Conservation (phyloP, 2,888 invertebrate species). For the Muscina levida region DNA sequence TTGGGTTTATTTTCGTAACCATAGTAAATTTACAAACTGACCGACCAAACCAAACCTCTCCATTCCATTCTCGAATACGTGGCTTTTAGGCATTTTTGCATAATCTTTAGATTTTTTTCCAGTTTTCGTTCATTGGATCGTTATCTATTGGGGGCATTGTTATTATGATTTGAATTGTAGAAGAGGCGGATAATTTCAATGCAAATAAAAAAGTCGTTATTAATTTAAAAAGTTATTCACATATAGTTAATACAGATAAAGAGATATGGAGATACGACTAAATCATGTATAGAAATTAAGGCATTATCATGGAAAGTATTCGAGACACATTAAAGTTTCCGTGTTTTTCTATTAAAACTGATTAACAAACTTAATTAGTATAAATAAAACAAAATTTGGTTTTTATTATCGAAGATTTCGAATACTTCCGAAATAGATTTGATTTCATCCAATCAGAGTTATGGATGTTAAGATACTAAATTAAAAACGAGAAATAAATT, state of each 20-base stretch:
- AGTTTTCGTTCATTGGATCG: not conserved
- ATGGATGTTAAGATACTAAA: no score
- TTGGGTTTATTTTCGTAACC: conserved; percentile 3
- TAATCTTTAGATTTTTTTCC: conserved; percentile 34
- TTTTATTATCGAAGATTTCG: no score
- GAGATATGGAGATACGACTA: not conserved
- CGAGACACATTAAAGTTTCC: not conserved
- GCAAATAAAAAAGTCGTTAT: conserved; percentile 8
- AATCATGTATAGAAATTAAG: conserved; percentile 28
- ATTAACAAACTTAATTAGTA: conserved; percentile 5
- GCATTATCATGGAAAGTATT: not conserved
- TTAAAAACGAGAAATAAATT: no score
- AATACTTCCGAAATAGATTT: no score
- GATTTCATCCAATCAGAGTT: no score
- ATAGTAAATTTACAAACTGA: not conserved
- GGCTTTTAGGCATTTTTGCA: conserved; percentile 30
- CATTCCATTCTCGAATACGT: conserved; percentile 8
- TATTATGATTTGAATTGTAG: no score
- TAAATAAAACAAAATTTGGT: no score
- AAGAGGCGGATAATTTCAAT: no score
- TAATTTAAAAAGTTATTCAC: conserved; percentile 33
- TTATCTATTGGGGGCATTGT: not conserved
- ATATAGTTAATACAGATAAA: conserved; percentile 9
- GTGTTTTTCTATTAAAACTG: not conserved
- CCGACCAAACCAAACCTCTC: not conserved